Evolutionary conservation across 2,113 vertebrate species (phyloP).

Genomic region (Paramisgurnus dabryanus): DNA sequence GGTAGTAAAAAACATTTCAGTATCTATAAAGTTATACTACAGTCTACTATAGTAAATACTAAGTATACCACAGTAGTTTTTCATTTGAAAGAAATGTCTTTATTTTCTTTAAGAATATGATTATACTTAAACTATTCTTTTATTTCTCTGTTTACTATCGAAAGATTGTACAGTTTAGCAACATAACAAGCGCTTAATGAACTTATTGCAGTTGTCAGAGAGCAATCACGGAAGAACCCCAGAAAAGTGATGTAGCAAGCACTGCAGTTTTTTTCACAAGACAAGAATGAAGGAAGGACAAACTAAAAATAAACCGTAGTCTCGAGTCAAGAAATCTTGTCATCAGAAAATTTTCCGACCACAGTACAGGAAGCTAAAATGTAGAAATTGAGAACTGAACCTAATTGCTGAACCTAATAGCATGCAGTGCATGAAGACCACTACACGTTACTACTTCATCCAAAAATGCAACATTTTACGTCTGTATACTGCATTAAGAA

Average conservation of each 20-base stretch:
- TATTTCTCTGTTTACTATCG: background rate
- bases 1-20: no score
- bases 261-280: constrained; percentile 18
- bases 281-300: constrained; percentile 40
- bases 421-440: background rate
- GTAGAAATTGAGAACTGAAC: constrained; percentile 76
- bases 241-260: background rate
- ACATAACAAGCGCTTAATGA: background rate
- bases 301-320: constrained; percentile 75
- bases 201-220: background rate
- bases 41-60: no score
- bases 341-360: constrained; percentile 81
- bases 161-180: background rate
- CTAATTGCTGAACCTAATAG: constrained; percentile 66
- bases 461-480: background rate
- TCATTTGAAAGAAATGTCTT: background rate
- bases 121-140: background rate
- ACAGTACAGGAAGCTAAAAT: constrained; percentile 78
- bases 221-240: constrained; percentile 23
- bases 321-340: constrained; percentile 75
- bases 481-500: background rate
- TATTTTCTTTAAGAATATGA: background rate
- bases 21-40: no score
- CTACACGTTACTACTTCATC: background rate
- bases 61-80: no score